Percentiles rank a stretch among this genome's conserved stretches.
These are phyloP conservation scores for Caenorhabditis brenneri DNA, from an alignment of 1,140 invertebrate species.

Conservation along the genomic window DNA sequence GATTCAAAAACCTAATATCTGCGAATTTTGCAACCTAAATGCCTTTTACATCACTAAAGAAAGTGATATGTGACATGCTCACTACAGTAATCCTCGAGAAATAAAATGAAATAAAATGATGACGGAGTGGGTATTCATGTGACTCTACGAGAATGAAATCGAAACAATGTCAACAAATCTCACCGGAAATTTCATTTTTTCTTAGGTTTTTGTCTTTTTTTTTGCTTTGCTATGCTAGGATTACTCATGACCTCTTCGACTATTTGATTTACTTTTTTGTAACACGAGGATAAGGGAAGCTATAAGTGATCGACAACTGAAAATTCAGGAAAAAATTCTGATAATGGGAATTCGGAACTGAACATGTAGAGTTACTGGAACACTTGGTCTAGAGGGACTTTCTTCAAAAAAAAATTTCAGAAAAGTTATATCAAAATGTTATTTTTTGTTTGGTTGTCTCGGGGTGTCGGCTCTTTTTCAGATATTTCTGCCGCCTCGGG, in stretches of 20 bases:
- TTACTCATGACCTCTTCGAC: conserved; percentile 11
- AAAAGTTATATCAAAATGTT: conserved; percentile 14
- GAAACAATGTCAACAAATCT: conserved; percentile 35
- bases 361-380: too few species aligned
- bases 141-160: background rate
- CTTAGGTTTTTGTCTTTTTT: background rate
- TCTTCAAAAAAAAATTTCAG: too few species aligned
- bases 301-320: too few species aligned
- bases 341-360: background rate
- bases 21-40: too few species aligned
- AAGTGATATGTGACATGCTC: too few species aligned
- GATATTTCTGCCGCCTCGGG: background rate
- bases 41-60: too few species aligned
- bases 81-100: background rate
- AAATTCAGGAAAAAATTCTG: background rate
- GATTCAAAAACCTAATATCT: too few species aligned
- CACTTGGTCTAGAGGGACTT: too few species aligned
- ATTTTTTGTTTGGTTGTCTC: background rate
- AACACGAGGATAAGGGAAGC: background rate
- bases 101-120: background rate
- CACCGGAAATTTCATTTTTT: conserved; percentile 9
- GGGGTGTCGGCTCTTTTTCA: background rate
- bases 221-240: background rate
- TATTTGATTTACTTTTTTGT: conserved; percentile 19
- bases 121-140: background rate